Evolutionary conservation across 1,140 invertebrate genomes (phyloP).

Genomic region (Neodiprion pinetum): DNA sequence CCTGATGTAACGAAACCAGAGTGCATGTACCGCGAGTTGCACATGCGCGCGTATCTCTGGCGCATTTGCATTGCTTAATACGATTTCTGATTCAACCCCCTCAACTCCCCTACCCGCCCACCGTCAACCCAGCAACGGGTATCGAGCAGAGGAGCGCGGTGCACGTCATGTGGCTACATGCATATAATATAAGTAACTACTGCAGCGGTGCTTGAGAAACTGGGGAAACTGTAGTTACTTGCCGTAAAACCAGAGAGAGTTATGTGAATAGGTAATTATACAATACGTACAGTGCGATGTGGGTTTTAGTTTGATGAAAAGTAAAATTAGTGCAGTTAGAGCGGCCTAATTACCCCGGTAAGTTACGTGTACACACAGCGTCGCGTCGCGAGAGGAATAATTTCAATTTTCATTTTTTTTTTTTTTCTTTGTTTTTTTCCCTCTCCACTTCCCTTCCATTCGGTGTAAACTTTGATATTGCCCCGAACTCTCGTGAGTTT

Average conservation of each 20-base stretch:
- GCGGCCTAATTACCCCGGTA: neutral
- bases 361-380: neutral
- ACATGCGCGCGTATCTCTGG: neutral
- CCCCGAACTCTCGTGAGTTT: neutral
- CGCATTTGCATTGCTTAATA: constrained; percentile 2
- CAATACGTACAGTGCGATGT: neutral
- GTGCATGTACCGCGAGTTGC: neutral
- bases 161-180: no score
- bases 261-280: no score
- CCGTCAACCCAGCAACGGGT: no score
- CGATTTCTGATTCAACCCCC: constrained; percentile 3
- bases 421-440: no score
- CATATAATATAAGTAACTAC: no score
- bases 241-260: no score
- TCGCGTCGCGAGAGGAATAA: neutral
- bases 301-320: neutral
- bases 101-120: no score
- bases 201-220: no score
- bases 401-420: neutral
- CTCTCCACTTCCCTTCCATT: no score
- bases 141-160: no score
- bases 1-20: neutral
- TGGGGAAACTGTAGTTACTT: no score
- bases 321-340: neutral
- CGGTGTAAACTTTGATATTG: neutral